Base-by-base conservation (phyloP, 1,140 invertebrate species). In the Gonatopus flavifemur region DNA sequence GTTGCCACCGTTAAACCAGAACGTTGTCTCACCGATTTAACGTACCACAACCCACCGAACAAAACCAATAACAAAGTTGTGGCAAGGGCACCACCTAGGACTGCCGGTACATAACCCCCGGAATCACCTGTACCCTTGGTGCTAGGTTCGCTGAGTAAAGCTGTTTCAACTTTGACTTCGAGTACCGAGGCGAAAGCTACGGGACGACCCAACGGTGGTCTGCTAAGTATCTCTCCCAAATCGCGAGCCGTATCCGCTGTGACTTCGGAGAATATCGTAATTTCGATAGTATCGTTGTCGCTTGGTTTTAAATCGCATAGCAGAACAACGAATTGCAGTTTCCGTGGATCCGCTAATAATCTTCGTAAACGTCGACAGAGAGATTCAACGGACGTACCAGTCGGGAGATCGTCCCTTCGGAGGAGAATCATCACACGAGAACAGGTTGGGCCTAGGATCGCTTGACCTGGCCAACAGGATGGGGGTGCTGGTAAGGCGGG, bases 201-300 rank as follows among this genome's bases (percentile, higher is more conserved):
- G 38, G 72, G 72, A 44, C 76, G 65, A 8, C 84, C 81, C 22
- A 85, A 71, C n/a, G n/a, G n/a, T 59, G 79, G 82, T 67, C 87
- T 78, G 48, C 87, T 88, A 1, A 92, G 82, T 0, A 85, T 76
- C 62, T 89, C 87, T 5, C 87, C 87, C 8, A 91, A 68, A 13
- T 87, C 78, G 16, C 82, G 65, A 0, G 88, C 85, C 2, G 83
- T 84, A 38, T 83, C 82, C 0, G 83, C 78, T 2, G 88, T 81
- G 12, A 84, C 82, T 12, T 81, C 78, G 30, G 76, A 78, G 52
- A 74, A 78, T 15, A 94, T 79, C 12, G 91, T 91, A n/a, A 95
- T 86, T 77, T 93, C 91, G 33, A 95, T 81, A 2, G 89, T 89
- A 63, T 93, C 89, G 61, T 90, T 88, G 39, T 86, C 86, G 16